Percentiles rank a stretch among this genome's conserved stretches.
Conservation (phyloP, 2,888 invertebrate genomes). For the Amphipyra berbera region DNA sequence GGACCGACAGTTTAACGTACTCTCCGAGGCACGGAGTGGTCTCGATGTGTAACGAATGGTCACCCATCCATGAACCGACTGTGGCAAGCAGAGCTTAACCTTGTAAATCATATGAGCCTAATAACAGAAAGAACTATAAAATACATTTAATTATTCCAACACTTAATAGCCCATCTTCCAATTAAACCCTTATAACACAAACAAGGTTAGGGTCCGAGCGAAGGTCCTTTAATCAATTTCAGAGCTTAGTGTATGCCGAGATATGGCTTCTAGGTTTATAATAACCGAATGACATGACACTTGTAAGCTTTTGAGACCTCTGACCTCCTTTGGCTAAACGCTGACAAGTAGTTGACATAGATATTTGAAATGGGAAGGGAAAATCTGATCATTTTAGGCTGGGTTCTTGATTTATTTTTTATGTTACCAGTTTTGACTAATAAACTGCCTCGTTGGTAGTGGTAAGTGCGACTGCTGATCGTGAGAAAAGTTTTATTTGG, state of each 20-base stretch:
- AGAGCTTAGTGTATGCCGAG: slow-evolving; percentile 20
- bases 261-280: slow-evolving; percentile 5
- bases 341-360: slow-evolving; percentile 3
- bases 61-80: too few species aligned
- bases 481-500: too few species aligned
- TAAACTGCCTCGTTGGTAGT: too few species aligned
- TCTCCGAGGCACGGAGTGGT: too few species aligned
- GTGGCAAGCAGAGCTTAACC: too few species aligned
- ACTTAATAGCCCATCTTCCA: slow-evolving; percentile 6
- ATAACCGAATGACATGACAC: slow-evolving; percentile 13
- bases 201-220: slow-evolving; percentile 9
- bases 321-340: slow-evolving; percentile 15
- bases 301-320: slow-evolving; percentile 9
- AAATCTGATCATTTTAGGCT: slow-evolving; percentile 1
- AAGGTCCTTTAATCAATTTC: slow-evolving; percentile 53
- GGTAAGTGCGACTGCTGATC: too few species aligned
- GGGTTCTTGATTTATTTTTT: neutral
- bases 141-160: slow-evolving; percentile 1
- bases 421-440: neutral
- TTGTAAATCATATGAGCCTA: too few species aligned
- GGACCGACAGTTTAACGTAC: too few species aligned
- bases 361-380: slow-evolving; percentile 10
- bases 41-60: too few species aligned
- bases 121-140: slow-evolving; percentile 6
- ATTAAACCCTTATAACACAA: slow-evolving; percentile 25